Evolutionary conservation across 1,140 invertebrate genomes (phyloP).

Genomic region (Zaprionus inermis): DNA sequence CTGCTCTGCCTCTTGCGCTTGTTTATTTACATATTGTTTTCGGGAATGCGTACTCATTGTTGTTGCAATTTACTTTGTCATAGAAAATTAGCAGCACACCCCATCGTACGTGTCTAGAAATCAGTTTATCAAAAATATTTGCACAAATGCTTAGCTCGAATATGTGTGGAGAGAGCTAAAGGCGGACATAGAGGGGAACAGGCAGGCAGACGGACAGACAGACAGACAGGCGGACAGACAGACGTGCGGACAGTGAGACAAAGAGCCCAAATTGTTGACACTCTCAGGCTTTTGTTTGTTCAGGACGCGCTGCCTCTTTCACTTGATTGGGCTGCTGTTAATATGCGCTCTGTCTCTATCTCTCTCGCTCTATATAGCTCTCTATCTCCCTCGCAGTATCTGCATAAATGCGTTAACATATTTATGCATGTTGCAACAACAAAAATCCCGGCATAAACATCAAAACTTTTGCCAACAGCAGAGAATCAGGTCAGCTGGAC

Average conservation of each 20-base stretch:
- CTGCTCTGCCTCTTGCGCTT: constrained; percentile 39
- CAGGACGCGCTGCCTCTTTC: constrained; percentile 47
- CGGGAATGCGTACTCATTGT: not conserved
- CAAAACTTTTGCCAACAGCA: constrained; percentile 27
- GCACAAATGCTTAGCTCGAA: constrained; percentile 69
- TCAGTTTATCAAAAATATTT: constrained; percentile 78
- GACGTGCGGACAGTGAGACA: not conserved
- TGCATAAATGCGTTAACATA: constrained; percentile 6
- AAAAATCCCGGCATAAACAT: constrained; percentile 33
- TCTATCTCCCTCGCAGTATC: not conserved
- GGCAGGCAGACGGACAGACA: not conserved
- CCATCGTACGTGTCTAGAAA: constrained; percentile 52
- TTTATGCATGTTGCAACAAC: constrained; percentile 27
- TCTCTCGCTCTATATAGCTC: constrained; percentile 25
- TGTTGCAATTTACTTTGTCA: constrained; percentile 52
- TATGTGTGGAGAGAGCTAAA: constrained; percentile 21
- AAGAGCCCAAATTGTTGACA: constrained; percentile 59
- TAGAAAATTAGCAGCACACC: constrained; percentile 69
- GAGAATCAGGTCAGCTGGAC: constrained; percentile 71
- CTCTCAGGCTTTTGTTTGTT: constrained; percentile 60
- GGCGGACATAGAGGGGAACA: not conserved
- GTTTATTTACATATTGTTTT: constrained; percentile 66
- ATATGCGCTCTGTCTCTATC: not conserved
- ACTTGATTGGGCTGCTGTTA: not conserved
- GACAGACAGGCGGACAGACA: not conserved